A percentile compares a stretch with the other conserved stretches of the same genome.
Evolutionary conservation across 2,113 vertebrate species (phyloP).

Genomic region (Felis catus): DNA sequence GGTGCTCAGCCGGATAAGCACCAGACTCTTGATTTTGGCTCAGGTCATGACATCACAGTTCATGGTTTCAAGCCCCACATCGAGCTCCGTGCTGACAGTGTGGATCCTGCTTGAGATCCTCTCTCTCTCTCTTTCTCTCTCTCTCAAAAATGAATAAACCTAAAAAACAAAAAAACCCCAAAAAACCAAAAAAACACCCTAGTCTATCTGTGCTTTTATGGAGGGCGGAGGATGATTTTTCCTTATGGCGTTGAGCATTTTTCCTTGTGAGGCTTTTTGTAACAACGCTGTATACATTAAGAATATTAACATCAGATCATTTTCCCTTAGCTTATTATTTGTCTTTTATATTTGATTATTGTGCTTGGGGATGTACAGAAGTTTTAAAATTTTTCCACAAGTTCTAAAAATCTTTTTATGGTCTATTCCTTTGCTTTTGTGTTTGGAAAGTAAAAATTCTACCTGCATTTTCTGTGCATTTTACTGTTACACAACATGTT

Average conservation of each 20-base stretch:
- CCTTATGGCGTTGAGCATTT: not conserved
- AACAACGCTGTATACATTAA: not conserved
- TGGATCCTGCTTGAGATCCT: no score
- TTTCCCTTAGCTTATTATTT: not conserved
- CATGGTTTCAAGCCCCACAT: no score
- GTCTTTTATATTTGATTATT: not conserved
- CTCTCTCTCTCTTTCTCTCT: no score
- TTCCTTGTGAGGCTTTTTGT: not conserved
- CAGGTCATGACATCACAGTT: no score
- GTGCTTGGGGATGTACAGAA: not conserved
- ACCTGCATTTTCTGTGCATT: not conserved
- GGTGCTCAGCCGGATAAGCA: no score
- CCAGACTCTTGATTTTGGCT: no score
- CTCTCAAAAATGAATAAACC: no score
- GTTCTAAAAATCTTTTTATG: not conserved
- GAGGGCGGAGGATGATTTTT: not conserved
- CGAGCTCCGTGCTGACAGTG: no score
- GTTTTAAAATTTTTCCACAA: not conserved
- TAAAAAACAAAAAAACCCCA: no score
- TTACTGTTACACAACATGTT: not conserved
- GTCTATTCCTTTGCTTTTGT: constrained; percentile 5
- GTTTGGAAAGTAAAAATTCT: not conserved
- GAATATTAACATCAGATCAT: not conserved
- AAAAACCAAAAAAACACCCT: no score
- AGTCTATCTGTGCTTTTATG: not conserved